These are phyloP conservation scores for Prunella strophiata DNA, from an alignment of 2,797 vertebrate species.

Conservation along the genomic window DNA sequence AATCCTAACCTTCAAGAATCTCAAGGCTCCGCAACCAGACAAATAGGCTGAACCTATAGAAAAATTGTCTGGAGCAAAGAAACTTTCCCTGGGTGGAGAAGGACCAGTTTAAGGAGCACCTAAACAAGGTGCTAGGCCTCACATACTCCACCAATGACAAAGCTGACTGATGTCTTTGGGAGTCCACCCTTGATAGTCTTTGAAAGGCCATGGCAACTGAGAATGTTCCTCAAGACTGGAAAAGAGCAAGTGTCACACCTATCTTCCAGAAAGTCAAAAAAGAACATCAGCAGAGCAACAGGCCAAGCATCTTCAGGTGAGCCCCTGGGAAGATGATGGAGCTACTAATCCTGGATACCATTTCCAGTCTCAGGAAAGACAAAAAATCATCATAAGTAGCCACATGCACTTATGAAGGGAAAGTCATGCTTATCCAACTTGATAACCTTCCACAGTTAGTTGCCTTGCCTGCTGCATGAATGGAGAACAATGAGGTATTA, in stretches of 20 bases:
- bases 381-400: not conserved
- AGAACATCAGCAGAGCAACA: not conserved
- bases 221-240: not conserved
- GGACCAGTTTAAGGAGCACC: not conserved
- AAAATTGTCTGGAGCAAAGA: not conserved
- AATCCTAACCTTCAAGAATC: not conserved
- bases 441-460: not conserved
- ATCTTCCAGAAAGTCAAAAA: not conserved
- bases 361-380: not conserved
- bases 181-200: not conserved
- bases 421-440: not conserved
- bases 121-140: not conserved
- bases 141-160: not conserved
- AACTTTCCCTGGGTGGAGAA: not conserved
- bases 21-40: not conserved
- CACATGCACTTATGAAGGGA: not conserved
- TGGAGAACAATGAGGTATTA: not conserved
- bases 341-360: not conserved
- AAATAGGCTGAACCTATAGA: not conserved
- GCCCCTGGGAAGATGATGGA: not conserved
- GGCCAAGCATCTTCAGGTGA: not conserved
- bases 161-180: not conserved
- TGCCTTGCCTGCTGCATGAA: not conserved
- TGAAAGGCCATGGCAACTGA: not conserved
- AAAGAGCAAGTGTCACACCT: not conserved